Evolutionary conservation across 2,888 invertebrate genomes (phyloP).

Genomic region (Drosophila borborema): DNA sequence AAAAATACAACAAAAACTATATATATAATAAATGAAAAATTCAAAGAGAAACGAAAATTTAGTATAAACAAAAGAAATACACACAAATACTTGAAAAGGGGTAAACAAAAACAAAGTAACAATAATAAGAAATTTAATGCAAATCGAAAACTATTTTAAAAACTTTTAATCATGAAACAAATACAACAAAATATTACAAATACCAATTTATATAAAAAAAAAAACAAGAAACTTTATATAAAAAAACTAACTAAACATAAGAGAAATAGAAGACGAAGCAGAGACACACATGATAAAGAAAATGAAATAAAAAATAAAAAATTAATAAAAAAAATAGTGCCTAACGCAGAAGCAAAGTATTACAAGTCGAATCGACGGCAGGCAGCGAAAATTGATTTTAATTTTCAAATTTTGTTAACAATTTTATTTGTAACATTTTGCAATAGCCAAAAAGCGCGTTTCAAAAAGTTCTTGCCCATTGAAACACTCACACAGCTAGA

Average conservation of each 20-base stretch:
- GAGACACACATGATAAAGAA: conserved; percentile 3
- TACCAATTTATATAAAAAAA: conserved; percentile 14
- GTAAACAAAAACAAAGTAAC: conserved; percentile 47
- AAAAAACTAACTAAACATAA: conserved; percentile 22
- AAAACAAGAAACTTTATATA: background rate
- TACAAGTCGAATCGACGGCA: conserved; percentile 43
- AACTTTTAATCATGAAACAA: conserved; percentile 40
- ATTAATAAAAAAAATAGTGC: conserved; percentile 63
- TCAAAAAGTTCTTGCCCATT: background rate
- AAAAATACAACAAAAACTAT: conserved; percentile 7
- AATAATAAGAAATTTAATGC: conserved; percentile 52
- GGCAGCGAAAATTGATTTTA: conserved; percentile 20
- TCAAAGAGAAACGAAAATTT: background rate
- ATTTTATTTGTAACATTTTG: background rate
- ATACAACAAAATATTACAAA: conserved; percentile 26
- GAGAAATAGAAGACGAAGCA: background rate
- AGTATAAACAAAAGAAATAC: conserved; percentile 39
- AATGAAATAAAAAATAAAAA: background rate
- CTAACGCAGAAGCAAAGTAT: conserved; percentile 70
- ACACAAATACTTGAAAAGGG: conserved; percentile 39
- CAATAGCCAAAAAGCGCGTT: background rate
- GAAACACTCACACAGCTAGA: background rate
- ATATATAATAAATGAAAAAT: no score
- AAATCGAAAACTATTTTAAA: conserved; percentile 41
- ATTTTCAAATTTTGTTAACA: background rate